Evolutionary conservation across 2,888 invertebrate species (phyloP), one percentile per base, ranked within the genome.

Genomic region (Sminthurinus aureus): DNA sequence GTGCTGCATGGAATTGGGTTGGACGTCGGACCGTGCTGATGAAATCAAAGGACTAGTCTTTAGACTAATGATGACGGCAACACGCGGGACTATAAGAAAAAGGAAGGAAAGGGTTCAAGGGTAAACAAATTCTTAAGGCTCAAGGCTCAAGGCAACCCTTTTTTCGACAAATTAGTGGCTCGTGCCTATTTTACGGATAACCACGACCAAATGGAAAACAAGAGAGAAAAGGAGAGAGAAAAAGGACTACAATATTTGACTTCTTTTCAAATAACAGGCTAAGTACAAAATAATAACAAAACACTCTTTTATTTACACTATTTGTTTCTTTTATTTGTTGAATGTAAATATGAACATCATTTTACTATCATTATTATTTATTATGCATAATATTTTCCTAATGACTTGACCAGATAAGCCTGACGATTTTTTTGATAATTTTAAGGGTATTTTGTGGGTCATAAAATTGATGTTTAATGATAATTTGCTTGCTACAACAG

Each of bases 161-260:
- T 71, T 73, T 50, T 80, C 18, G 52, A 80, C 71, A 80, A 80
- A 80, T 80, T 71, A 69, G 52, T 22, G 71, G 71, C 80, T 22
- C 80, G 80, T 80, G 80, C 20, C 15, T 71, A 15, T 9, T 18
- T 58, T 58, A 38, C 38, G 1, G 3, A 38, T 38, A 38, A 38
- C 38, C 38, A 38, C 1, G 6, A 38, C 38, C 58, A 58, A 58
- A 13, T 3, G 1, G 4, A 58, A 13, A 58, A 11, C 13, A 2
- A 58, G 4, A 9, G 18, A 8, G 52, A 52, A 52, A 52, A 52
- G 13, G 13, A 52, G 52, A 52, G 52, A 8, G 13, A 58, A 58
- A 58, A 58, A 18, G 38, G 38, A 38, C 38, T 38, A 38, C 38
- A 38, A 38, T 38, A 4, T 38, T 38, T 38, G 38, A 38, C 38